These are phyloP conservation scores for Cydia splendana DNA, from an alignment of 1,140 invertebrate species.

Conservation along the genomic window DNA sequence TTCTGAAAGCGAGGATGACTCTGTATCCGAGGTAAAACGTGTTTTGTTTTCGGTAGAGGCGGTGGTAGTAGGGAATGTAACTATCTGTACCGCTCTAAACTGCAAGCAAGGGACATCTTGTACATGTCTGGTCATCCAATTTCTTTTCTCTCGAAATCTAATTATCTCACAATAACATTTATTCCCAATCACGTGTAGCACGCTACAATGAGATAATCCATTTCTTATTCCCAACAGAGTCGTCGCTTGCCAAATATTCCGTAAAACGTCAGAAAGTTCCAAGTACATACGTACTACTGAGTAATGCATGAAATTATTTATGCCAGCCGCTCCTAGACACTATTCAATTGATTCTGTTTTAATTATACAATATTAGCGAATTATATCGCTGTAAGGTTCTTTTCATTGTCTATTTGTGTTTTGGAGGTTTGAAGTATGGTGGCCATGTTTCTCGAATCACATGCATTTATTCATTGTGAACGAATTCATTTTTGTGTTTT, in stretches of 20 bases:
- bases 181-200: conserved; percentile 55
- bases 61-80: conserved; percentile 78
- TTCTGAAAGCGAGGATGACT: conserved; percentile 95
- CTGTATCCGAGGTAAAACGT: conserved; percentile 92
- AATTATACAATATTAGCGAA: conserved; percentile 56
- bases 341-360: conserved; percentile 69
- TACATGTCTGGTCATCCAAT: conserved; percentile 67
- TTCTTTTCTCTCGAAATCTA: conserved; percentile 57
- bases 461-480: conserved; percentile 70
- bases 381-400: conserved; percentile 60
- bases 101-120: conserved; percentile 78
- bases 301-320: conserved; percentile 78
- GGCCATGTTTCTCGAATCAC: conserved; percentile 78
- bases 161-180: conserved; percentile 47
- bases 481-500: conserved; percentile 62
- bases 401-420: conserved; percentile 76
- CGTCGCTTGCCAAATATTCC: conserved; percentile 78
- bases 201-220: conserved; percentile 57
- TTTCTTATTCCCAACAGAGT: conserved; percentile 68
- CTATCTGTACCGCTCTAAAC: conserved; percentile 77
- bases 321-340: conserved; percentile 67
- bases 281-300: conserved; percentile 77
- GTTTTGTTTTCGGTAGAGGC: conserved; percentile 79
- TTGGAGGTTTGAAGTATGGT: conserved; percentile 69
- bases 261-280: conserved; percentile 79